These are phyloP conservation scores for Pyrochroa serraticornis DNA, from an alignment of 2,888 invertebrate species.

Conservation along the genomic window DNA sequence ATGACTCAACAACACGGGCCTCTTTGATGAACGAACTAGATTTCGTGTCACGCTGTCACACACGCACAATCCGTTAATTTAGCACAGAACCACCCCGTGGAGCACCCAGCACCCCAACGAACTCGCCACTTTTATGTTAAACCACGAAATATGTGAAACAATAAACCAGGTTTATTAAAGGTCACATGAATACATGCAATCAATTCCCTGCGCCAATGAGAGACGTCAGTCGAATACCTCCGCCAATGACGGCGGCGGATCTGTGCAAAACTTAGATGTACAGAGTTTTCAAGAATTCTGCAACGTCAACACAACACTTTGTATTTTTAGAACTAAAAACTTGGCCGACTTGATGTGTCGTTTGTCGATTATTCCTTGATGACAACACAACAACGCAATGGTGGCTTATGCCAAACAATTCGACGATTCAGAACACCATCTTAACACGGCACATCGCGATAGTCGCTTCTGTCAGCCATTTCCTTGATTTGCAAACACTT, in stretches of 20 bases:
- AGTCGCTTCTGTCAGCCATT: constrained; percentile 22
- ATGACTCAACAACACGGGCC: constrained; percentile 24
- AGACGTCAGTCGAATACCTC: constrained; percentile 29
- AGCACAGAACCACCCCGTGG: background rate
- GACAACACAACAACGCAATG: constrained; percentile 8
- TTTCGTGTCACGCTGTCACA: constrained; percentile 15
- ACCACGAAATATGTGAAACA: constrained; percentile 37
- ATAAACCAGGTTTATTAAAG: constrained; percentile 44
- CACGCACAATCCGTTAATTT: background rate
- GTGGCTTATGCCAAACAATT: too few relatives aligned
- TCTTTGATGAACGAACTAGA: constrained; percentile 14
- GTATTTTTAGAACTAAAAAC: constrained; percentile 8
- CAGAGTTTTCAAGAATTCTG: constrained; percentile 36
- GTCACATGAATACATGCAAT: constrained; percentile 52
- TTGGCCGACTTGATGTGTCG: too few relatives aligned
- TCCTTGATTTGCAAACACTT: constrained; percentile 26
- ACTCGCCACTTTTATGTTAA: constrained; percentile 23
- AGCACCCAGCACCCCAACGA: constrained; percentile 8
- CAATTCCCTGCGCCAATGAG: constrained; percentile 41
- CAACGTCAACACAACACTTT: constrained; percentile 36
- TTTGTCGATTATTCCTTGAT: too few relatives aligned
- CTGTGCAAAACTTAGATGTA: constrained; percentile 41
- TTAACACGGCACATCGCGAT: constrained; percentile 16
- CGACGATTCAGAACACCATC: too few relatives aligned
- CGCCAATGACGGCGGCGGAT: constrained; percentile 38